Conservation (phyloP, 2,113 vertebrate species). For the Glaucidium brasilianum region DNA sequence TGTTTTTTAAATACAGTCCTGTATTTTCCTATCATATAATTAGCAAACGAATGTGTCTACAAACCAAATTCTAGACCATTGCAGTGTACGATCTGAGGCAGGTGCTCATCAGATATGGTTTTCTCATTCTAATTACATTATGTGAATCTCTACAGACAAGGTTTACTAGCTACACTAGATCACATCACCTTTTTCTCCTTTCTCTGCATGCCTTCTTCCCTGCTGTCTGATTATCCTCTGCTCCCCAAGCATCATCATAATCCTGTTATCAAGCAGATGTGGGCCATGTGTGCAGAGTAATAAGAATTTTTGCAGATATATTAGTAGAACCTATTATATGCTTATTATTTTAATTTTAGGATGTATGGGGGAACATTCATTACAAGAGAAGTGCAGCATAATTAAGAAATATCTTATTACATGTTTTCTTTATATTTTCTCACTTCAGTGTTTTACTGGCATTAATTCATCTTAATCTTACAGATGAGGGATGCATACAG, state of each 20-base stretch:
- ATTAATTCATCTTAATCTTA: not conserved
- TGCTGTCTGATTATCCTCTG: not conserved
- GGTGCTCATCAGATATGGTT: not conserved
- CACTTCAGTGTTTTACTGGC: not conserved
- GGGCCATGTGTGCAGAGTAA: not conserved
- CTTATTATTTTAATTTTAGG: not conserved
- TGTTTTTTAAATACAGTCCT: not conserved
- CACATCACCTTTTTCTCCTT: not conserved
- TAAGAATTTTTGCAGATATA: not conserved
- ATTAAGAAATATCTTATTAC: not conserved
- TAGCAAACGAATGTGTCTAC: not conserved
- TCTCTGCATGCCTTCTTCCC: not conserved
- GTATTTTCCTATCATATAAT: not conserved
- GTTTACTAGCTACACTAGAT: not conserved
- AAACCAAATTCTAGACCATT: not conserved
- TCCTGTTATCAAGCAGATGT: not conserved
- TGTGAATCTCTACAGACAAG: not conserved
- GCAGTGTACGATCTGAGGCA: not conserved
- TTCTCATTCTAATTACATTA: not conserved
- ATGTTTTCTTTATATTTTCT: not conserved
- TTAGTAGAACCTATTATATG: not conserved
- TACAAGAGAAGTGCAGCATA: constrained; percentile 9
- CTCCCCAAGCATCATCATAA: not conserved
- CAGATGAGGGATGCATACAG: not conserved
- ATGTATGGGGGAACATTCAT: not conserved